phyloP scores from a whole-genome alignment of 2,888 invertebrate species.

The Hydrotaea diabolus region DNA sequence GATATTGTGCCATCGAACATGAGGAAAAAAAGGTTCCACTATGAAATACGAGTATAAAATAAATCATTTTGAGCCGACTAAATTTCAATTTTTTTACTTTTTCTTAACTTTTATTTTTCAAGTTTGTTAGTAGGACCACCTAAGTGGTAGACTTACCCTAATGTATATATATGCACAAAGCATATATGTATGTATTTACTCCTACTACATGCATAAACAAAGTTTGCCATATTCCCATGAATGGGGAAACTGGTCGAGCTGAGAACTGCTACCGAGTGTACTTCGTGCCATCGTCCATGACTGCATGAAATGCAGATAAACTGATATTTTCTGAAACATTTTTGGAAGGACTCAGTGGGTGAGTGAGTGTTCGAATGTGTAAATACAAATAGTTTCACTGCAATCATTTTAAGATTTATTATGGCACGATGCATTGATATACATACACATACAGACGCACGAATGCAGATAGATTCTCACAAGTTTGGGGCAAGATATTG shows the following conservation, averaged over 20 bases:
- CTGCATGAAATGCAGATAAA: slow-evolving; percentile 50
- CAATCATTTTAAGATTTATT: slow-evolving; percentile 60
- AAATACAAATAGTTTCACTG: slow-evolving; percentile 55
- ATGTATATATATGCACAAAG: too few species aligned
- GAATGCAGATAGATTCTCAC: not conserved
- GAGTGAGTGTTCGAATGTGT: slow-evolving; percentile 23
- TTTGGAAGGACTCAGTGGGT: not conserved
- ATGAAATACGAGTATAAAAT: too few species aligned
- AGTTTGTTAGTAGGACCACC: too few species aligned
- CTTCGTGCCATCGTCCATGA: not conserved
- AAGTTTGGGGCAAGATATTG: not conserved
- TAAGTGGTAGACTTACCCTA: too few species aligned
- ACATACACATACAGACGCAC: not conserved
- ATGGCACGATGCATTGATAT: slow-evolving; percentile 21
- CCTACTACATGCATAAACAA: slow-evolving; percentile 38
- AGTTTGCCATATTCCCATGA: slow-evolving; percentile 46
- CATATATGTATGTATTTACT: not conserved
- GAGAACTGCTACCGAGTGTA: too few species aligned
- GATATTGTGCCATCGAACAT: too few species aligned
- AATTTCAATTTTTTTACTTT: too few species aligned
- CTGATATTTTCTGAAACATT: slow-evolving; percentile 30
- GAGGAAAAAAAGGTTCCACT: too few species aligned
- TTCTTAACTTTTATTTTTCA: too few species aligned
- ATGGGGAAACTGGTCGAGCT: not conserved
- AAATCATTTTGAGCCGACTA: too few species aligned